phyloP scores from a whole-genome alignment of 2,797 vertebrate species.

The Capromys pilorides region DNA sequence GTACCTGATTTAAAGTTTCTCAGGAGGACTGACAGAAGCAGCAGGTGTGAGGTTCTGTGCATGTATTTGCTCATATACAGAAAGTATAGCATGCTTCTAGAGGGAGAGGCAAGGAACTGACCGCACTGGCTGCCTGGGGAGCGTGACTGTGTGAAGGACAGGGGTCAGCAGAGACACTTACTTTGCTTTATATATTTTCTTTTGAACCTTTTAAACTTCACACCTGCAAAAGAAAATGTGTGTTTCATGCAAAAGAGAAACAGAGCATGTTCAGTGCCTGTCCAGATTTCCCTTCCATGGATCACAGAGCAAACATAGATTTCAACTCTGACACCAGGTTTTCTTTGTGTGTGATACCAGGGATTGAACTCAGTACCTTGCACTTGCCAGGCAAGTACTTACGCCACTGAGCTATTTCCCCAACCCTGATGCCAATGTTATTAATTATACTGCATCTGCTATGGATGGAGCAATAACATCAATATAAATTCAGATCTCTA shows the following conservation, averaged over 20 bases:
- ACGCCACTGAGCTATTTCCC: no score
- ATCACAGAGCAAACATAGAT: constrained; percentile 14
- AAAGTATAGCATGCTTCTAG: background rate
- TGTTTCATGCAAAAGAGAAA: background rate
- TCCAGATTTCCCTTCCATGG: background rate
- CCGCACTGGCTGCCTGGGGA: background rate
- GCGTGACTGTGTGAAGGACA: background rate
- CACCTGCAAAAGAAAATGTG: background rate
- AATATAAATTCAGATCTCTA: constrained; percentile 60
- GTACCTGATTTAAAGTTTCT: background rate
- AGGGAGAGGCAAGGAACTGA: background rate
- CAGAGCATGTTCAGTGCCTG: background rate
- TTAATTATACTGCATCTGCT: constrained; percentile 48
- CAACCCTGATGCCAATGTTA: constrained; percentile 23
- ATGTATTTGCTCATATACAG: background rate
- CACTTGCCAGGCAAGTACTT: no score
- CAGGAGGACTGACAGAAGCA: background rate
- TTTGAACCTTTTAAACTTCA: background rate
- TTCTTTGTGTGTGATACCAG: background rate
- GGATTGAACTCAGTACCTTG: no score
- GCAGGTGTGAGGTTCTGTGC: background rate
- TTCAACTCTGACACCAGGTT: constrained; percentile 23
- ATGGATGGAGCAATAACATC: constrained; percentile 36
- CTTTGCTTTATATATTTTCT: background rate
- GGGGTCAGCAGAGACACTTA: background rate